These are phyloP conservation scores for Cenopis cana DNA, from an alignment of 2,888 invertebrate genomes.

Conservation along the genomic window DNA sequence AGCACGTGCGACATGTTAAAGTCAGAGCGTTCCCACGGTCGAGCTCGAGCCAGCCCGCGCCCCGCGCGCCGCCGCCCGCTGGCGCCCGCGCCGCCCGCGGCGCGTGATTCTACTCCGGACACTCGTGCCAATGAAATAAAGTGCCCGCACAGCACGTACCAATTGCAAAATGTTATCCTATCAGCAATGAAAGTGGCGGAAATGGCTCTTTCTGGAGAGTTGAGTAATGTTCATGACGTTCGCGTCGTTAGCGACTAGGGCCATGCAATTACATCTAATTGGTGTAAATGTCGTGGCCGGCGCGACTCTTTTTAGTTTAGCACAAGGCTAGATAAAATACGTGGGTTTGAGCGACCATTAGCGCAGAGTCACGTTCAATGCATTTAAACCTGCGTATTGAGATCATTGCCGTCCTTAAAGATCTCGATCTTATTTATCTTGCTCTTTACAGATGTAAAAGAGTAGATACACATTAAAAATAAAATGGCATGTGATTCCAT, in stretches of 20 bases:
- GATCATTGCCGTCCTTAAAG: slow-evolving; percentile 20
- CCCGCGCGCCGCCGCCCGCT: slow-evolving; percentile 48
- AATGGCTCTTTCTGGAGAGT: slow-evolving; percentile 59
- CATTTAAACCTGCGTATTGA: slow-evolving; percentile 16
- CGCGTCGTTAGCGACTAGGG: slow-evolving; percentile 24
- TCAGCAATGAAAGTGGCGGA: slow-evolving; percentile 73
- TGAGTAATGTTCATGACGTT: slow-evolving; percentile 38
- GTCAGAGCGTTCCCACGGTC: slow-evolving; percentile 85
- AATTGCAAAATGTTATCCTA: slow-evolving; percentile 77
- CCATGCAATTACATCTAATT: slow-evolving; percentile 32
- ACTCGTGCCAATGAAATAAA: slow-evolving; percentile 80
- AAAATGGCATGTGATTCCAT: neutral
- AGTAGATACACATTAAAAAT: neutral
- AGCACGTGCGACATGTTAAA: slow-evolving; percentile 85
- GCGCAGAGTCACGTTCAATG: slow-evolving; percentile 22
- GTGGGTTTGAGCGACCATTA: slow-evolving; percentile 23
- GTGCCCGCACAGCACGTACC: slow-evolving; percentile 80
- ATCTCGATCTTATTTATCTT: slow-evolving; percentile 9
- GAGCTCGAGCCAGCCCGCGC: slow-evolving; percentile 57
- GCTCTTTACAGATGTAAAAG: neutral
- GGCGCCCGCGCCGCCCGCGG: slow-evolving; percentile 55
- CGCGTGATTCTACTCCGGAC: slow-evolving; percentile 78
- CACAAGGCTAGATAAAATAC: slow-evolving; percentile 14
- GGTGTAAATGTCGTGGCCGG: slow-evolving; percentile 23
- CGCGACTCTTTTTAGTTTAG: slow-evolving; percentile 25